Evolutionary conservation across 2,797 vertebrate genomes (phyloP), one percentile per base, ranked within the genome.

Genomic region (Gorsachius magnificus): DNA sequence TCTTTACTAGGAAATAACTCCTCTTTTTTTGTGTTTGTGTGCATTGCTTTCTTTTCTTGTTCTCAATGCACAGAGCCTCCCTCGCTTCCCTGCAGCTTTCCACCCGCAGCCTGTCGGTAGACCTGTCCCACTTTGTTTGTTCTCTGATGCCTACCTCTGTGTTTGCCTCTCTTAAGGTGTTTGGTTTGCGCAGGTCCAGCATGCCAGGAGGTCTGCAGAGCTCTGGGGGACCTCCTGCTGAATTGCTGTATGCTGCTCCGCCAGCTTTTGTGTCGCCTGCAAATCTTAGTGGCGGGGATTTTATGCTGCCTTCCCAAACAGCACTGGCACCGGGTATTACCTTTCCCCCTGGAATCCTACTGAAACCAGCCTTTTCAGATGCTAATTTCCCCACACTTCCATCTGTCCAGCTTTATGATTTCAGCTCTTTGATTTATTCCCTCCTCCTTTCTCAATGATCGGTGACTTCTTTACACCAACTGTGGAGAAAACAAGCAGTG

Each of bases 21-120:
- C 41, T 41, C 68, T 80, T 57, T 79, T 64, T 18, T 13, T 66
- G 16, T 87, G n/a, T 87, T 28, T 56, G 28, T 54, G 43, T 25
- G 33, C 54, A 35, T 78, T 83, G 64, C 86, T 87, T 81, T 51
- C 63, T 74, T 92, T 78, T 88, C 78, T 92, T 87, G 16, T 53
- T 93, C 87, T 93, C 33, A 4, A 10, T 3, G 45, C 79, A 38
- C 77, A 82, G 86, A 86, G 48, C 51, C 84, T 92, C 69, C 57
- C 65, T 92, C 56, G 10, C 72, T 91, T 92, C 89, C 82, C 77
- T 93, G 66, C 86, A 84, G 82, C 76, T 92, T 86, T 79, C 76
- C 43, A 75, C 51, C 69, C 60, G 24, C 84, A 71, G 82, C 65
- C 89, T 38, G 66, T 36, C 51, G 2, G 18, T 54, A 78, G 81